A percentile compares a stretch with the other conserved stretches of the same genome.
These are phyloP conservation scores for Scartelaos histophorus DNA, from an alignment of 2,113 vertebrate genomes.

Conservation along the genomic window DNA sequence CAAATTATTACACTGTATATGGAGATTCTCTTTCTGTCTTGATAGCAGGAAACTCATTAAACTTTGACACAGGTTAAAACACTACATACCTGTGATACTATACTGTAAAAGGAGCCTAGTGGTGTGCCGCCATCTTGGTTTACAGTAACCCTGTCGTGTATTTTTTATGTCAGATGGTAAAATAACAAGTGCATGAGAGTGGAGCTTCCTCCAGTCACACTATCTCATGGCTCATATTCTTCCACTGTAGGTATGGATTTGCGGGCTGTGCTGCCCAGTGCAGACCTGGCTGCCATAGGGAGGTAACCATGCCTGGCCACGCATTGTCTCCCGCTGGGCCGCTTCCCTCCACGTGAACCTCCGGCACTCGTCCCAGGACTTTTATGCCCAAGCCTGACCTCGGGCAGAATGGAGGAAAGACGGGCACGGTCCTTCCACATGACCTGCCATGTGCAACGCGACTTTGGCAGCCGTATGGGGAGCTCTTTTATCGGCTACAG, in stretches of 20 bases:
- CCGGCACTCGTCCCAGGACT: constrained; percentile 14
- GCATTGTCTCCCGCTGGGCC: constrained; percentile 8
- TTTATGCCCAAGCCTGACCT: constrained; percentile 4
- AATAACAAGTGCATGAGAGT: neutral
- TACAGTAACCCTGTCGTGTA: constrained; percentile 9
- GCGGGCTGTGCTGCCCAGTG: constrained; percentile 27
- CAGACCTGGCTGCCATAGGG: constrained; percentile 27
- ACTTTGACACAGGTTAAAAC: neutral
- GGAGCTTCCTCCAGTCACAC: constrained; percentile 20
- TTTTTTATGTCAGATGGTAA: constrained; percentile 13
- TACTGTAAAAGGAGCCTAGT: neutral
- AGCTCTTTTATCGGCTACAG: constrained; percentile 51
- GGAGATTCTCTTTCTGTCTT: neutral
- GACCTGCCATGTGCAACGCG: constrained; percentile 59
- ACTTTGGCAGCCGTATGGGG: constrained; percentile 55
- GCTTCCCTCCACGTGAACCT: constrained; percentile 13
- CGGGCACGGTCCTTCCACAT: constrained; percentile 58
- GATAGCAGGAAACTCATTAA: neutral
- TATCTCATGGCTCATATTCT: constrained; percentile 44
- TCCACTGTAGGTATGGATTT: constrained; percentile 60
- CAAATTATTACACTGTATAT: neutral
- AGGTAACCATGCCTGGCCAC: constrained; percentile 50
- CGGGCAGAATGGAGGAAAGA: constrained; percentile 64
- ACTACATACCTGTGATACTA: neutral
- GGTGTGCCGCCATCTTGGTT: neutral